Evolutionary conservation across 2,113 vertebrate species (phyloP).

Genomic region (Anolis carolinensis): DNA sequence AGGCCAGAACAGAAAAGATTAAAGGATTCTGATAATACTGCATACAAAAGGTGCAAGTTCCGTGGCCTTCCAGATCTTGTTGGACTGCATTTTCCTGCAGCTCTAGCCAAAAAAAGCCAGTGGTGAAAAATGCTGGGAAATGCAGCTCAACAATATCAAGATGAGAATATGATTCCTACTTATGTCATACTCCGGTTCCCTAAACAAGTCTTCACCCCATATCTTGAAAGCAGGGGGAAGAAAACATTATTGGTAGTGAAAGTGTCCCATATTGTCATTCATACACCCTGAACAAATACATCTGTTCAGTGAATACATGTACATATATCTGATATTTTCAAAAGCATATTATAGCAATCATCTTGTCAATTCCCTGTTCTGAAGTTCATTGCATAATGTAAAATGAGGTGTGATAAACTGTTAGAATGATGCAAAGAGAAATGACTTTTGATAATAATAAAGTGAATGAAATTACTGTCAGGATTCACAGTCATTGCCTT

Average conservation of each 20-base stretch:
- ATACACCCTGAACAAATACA: constrained; percentile 35
- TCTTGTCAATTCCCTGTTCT: constrained; percentile 33
- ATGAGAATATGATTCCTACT: too few relatives aligned
- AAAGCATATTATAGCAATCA: neutral
- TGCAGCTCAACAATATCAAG: too few relatives aligned
- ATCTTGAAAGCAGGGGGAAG: neutral
- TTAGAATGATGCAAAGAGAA: constrained; percentile 23
- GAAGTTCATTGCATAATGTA: constrained; percentile 18
- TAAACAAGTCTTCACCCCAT: too few relatives aligned
- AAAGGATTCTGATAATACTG: neutral
- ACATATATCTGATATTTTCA: constrained; percentile 36
- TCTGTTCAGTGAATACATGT: constrained; percentile 46
- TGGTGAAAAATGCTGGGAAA: too few relatives aligned
- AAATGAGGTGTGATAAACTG: constrained; percentile 31
- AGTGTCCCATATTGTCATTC: neutral
- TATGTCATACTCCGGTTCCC: too few relatives aligned
- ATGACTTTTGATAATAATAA: constrained; percentile 19
- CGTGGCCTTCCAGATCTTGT: too few relatives aligned
- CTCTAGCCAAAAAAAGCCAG: too few relatives aligned
- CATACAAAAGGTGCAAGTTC: neutral
- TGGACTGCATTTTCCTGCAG: too few relatives aligned
- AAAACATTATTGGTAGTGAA: too few relatives aligned
- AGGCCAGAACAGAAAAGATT: neutral
- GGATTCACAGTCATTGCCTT: constrained; percentile 7
- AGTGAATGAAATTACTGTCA: constrained; percentile 21